Base-by-base conservation (phyloP, 2,888 invertebrate genomes). In the Agrypnus murinus region DNA sequence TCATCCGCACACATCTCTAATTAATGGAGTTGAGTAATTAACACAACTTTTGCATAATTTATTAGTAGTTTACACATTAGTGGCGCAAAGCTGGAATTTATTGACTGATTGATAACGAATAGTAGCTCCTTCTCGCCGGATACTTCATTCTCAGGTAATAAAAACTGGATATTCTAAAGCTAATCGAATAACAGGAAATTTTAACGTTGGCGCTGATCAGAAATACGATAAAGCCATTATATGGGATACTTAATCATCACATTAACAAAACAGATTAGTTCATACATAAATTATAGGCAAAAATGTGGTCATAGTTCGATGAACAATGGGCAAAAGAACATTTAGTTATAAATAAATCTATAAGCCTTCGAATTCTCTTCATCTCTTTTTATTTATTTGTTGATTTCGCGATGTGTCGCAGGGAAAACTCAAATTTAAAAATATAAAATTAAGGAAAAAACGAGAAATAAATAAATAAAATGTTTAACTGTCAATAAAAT, bases 21-120 rank as follows among this genome's bases (percentile, higher is more conserved):
- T 72, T 72, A 68, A 71, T 65, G 62, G 53, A 48, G 65, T 59
- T 57, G 58, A 62, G 62, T 71, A 66, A 71, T 67, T 66, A 66
- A 63, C 45, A 57, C 66, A 55, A 46, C 43, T 53, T 59, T 62
- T 45, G 59, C 66, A 66, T 66, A 66, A 66, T 57, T 59, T 58
- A 66, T 66, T 59, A 59, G 48, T 34, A 32, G 50, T 32, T 66
- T 59, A 66, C 66, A 59, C 65, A 46, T 46, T 58, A 45, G 50
- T 50, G 45, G 57, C 45, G 40, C 55, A 46, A 46, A 15, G 45
- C 15, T 17, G 46, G 34, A 65, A 46, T 62, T 45, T 46, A 46
- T 40, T 31, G 40, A 40, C 32, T 17, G 53, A 64, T 50, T 53
- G 64, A 64, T 64, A 64, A 50, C 32, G 50, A 40, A 31, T 15